Conservation (phyloP, 2,113 vertebrate species). For the Gulo gulo region DNA sequence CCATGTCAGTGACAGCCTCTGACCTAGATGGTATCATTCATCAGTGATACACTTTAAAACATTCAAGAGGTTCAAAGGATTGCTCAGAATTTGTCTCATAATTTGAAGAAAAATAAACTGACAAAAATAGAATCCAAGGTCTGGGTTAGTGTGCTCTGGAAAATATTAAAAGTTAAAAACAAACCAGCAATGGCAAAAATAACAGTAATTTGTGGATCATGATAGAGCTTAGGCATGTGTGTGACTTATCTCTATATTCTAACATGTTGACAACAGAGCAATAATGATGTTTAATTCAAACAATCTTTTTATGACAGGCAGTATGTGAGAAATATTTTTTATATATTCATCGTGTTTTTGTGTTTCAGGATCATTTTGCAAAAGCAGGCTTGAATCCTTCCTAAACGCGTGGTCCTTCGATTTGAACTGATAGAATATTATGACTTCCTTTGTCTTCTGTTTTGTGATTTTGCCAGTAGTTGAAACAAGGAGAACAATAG, state of each 20-base stretch:
- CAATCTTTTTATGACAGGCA: constrained; percentile 70
- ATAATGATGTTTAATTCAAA: constrained; percentile 72
- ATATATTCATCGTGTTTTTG: constrained; percentile 71
- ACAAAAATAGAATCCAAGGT: constrained; percentile 10
- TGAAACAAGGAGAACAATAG: constrained; percentile 77
- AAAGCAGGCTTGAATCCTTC: constrained; percentile 67
- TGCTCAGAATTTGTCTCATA: neutral
- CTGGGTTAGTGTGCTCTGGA: neutral
- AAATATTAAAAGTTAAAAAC: constrained; percentile 47
- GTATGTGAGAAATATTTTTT: constrained; percentile 76
- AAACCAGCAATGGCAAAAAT: neutral
- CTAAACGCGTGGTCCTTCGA: constrained; percentile 67
- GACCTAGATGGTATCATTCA: neutral
- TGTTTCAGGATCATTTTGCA: constrained; percentile 58
- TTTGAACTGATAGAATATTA: constrained; percentile 80
- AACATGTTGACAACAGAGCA: constrained; percentile 71
- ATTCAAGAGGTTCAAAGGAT: neutral
- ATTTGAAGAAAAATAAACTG: neutral
- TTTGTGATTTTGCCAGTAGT: constrained; percentile 77
- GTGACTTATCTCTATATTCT: constrained; percentile 22
- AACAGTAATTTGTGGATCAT: constrained; percentile 43
- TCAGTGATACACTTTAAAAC: neutral
- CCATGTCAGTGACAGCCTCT: neutral
- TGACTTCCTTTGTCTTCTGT: constrained; percentile 78
- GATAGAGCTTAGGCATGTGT: constrained; percentile 28